phyloP scores from a whole-genome alignment of 2,888 invertebrate genomes.

The Heliconius charithonia region DNA sequence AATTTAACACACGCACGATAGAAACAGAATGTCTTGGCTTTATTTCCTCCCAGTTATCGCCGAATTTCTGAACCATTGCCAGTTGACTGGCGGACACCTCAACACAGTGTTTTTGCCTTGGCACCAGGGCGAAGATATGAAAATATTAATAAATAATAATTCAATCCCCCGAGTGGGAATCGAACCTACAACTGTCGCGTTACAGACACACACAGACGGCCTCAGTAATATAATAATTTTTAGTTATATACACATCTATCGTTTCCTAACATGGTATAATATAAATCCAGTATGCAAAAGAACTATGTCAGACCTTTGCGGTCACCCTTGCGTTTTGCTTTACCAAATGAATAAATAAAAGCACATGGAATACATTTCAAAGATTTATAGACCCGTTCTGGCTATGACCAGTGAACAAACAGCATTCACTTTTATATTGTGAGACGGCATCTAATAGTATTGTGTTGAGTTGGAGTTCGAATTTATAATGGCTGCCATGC shows the following conservation, averaged over 20 bases:
- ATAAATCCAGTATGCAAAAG: slow-evolving; percentile 36
- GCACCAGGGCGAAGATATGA: too few relatives aligned
- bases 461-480: slow-evolving; percentile 26
- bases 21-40: too few relatives aligned
- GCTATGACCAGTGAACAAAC: slow-evolving; percentile 43
- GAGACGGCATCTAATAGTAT: slow-evolving; percentile 38
- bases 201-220: too few relatives aligned
- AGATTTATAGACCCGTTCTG: slow-evolving; percentile 47
- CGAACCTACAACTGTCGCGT: too few relatives aligned
- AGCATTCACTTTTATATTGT: slow-evolving; percentile 47
- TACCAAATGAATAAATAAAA: slow-evolving; percentile 42
- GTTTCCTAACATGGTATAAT: slow-evolving; percentile 1
- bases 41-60: too few relatives aligned
- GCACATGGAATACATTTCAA: slow-evolving; percentile 44
- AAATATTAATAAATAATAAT: too few relatives aligned
- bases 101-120: too few relatives aligned
- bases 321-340: slow-evolving; percentile 23
- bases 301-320: slow-evolving; percentile 41
- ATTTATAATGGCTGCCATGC: neutral
- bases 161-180: too few relatives aligned
- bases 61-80: too few relatives aligned
- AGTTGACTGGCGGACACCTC: too few relatives aligned
- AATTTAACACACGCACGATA: too few relatives aligned
- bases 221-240: neutral
- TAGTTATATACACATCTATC: neutral